Base-by-base conservation (phyloP, 2,888 invertebrate genomes). In the Anticlea derivata region DNA sequence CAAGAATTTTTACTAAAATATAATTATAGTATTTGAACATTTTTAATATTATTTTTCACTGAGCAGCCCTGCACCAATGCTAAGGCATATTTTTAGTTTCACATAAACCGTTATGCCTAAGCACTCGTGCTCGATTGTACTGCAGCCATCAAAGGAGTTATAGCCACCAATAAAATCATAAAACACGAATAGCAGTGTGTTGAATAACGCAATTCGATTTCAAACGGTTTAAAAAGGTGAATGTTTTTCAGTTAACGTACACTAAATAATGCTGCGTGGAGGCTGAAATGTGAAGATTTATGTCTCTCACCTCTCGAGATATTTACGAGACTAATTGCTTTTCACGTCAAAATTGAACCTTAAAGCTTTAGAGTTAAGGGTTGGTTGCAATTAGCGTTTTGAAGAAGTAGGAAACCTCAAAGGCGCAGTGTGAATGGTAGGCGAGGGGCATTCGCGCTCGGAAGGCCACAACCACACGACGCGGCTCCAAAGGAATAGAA, bases 251-350 rank as follows among this genome's bases (percentile, higher is more conserved):
- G 71, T 73, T 74, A 64, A 69, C 60, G 59, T 65, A 70, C 67
- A 61, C 44, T 61, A 61, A 66, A 70, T 68, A 66, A 65, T 61
- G 60, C 55, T 66, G 50, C 48, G 50, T 58, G 66, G 60, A 62
- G 63, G 59, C 69, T 70, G 68, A 66, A 74, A 70, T 65, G 56
- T 64, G 56, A 63, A 69, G 68, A 74, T 73, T 71, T 73, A 76
- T 70, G 71, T 70, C 59, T 73, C 66, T 66, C 70, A 70, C 71
- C 69, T 73, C 63, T 60, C 38, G 58, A 65, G 66, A 70, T 69
- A 69, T 75, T 77, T 73, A 74, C 56, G 68, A 65, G 53, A 65
- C 69, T 74, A 75, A 78, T 78, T 77, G 75, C 65, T 63, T 59
- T 59, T 49, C 37, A 60, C 43, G 50, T 50, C 53, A 58, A 70